These are phyloP conservation scores for Palythoa heliodiscus DNA, from an alignment of 92 coral and sea anemone genomes.

Conservation along the genomic window DNA sequence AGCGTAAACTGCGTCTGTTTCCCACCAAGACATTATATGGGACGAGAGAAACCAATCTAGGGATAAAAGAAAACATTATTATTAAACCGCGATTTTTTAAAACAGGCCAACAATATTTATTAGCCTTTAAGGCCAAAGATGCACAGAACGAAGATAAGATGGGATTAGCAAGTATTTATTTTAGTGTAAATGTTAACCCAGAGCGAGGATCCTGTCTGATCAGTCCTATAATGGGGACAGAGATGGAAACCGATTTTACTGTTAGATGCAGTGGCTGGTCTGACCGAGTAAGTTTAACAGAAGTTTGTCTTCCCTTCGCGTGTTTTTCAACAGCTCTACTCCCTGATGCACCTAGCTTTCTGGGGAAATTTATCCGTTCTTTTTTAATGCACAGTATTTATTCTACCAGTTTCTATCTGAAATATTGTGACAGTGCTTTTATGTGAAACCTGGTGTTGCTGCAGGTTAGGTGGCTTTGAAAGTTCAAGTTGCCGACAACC, in stretches of 20 bases:
- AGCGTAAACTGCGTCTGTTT: background rate
- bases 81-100: constrained; percentile 2
- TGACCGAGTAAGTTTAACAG: constrained; percentile 39
- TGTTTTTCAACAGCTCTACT: background rate
- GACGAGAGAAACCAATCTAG: background rate
- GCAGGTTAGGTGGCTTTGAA: too few species aligned
- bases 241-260: constrained; percentile 61
- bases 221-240: constrained; percentile 52
- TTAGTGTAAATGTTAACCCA: constrained; percentile 54
- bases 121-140: constrained; percentile 38
- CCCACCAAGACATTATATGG: background rate
- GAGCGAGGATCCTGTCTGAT: constrained; percentile 48
- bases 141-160: background rate
- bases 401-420: too few species aligned
- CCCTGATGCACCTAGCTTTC: too few species aligned
- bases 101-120: constrained; percentile 21
- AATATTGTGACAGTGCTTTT: too few species aligned
- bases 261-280: constrained; percentile 52
- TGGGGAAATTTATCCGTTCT: too few species aligned
- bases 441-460: too few species aligned
- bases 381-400: too few species aligned
- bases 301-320: too few species aligned
- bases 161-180: constrained; percentile 62
- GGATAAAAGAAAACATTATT: background rate
- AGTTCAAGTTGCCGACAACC: too few species aligned